A percentile compares a stretch with the other conserved stretches of the same genome.
Conservation (phyloP, 2,888 invertebrate species). For the Mimachlamys varia region DNA sequence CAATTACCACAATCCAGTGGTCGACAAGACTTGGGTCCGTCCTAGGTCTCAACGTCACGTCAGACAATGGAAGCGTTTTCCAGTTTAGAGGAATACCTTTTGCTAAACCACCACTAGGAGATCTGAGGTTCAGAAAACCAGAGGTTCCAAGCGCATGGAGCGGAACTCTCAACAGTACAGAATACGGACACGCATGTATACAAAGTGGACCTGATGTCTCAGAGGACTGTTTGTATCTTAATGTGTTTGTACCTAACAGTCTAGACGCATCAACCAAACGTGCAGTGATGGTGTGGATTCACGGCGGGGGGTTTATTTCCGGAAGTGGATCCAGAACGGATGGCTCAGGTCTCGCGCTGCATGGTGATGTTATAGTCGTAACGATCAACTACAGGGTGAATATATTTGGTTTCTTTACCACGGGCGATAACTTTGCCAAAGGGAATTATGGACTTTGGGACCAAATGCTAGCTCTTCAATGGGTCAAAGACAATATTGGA, state of each 20-base stretch:
- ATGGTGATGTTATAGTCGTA: conserved; percentile 65
- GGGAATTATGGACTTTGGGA: conserved; percentile 69
- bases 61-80: conserved; percentile 42
- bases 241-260: conserved; percentile 61
- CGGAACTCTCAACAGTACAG: conserved; percentile 50
- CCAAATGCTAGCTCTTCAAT: conserved; percentile 64
- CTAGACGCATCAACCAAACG: conserved; percentile 45
- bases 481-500: conserved; percentile 64
- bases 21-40: conserved; percentile 34
- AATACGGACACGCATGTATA: conserved; percentile 60
- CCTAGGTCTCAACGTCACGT: not conserved
- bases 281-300: conserved; percentile 68
- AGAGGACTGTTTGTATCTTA: conserved; percentile 68
- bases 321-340: conserved; percentile 63
- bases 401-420: conserved; percentile 65
- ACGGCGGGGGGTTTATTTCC: conserved; percentile 65
- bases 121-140: conserved; percentile 57
- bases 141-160: conserved; percentile 47
- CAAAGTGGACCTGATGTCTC: conserved; percentile 56
- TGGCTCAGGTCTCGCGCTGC: conserved; percentile 58
- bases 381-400: conserved; percentile 67
- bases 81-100: conserved; percentile 61
- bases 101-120: conserved; percentile 58
- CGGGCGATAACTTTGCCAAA: conserved; percentile 51
- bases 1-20: not conserved